Evolutionary conservation across 2,797 vertebrate genomes (phyloP).

Genomic region (Linurgus olivaceus): DNA sequence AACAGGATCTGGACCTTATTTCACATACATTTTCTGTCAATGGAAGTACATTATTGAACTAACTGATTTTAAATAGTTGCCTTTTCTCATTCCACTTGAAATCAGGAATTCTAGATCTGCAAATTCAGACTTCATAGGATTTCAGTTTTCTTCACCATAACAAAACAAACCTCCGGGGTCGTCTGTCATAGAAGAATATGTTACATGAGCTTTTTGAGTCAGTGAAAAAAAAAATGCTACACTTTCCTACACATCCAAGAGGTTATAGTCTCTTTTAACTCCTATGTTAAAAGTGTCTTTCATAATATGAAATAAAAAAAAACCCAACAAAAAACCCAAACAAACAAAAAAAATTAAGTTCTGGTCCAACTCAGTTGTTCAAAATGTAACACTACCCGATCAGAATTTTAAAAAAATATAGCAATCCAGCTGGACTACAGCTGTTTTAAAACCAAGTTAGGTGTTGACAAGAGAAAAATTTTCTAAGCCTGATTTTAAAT

Average conservation of each 20-base stretch:
- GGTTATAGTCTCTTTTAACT: fast-evolving
- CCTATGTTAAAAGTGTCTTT: not conserved
- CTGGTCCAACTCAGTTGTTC: not conserved
- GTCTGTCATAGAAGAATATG: not conserved
- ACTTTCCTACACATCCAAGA: not conserved
- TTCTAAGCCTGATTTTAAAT: not conserved
- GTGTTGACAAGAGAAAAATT: not conserved
- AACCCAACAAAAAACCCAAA: not conserved
- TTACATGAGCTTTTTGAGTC: not conserved
- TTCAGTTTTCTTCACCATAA: not conserved
- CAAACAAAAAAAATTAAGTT: not conserved
- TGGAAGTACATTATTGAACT: not conserved
- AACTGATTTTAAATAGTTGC: not conserved
- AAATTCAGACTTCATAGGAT: fast-evolving
- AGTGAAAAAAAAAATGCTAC: not conserved
- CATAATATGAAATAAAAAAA: not conserved
- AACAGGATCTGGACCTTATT: not conserved
- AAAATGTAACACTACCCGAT: not conserved
- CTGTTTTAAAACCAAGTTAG: not conserved
- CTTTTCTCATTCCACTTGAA: not conserved
- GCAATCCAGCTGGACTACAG: not conserved
- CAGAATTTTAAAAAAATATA: not conserved
- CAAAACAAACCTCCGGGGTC: not conserved
- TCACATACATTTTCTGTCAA: not conserved
- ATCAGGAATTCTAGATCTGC: not conserved